phyloP scores from a whole-genome alignment of 2,888 invertebrate species.

The Nomada hirtipes region DNA sequence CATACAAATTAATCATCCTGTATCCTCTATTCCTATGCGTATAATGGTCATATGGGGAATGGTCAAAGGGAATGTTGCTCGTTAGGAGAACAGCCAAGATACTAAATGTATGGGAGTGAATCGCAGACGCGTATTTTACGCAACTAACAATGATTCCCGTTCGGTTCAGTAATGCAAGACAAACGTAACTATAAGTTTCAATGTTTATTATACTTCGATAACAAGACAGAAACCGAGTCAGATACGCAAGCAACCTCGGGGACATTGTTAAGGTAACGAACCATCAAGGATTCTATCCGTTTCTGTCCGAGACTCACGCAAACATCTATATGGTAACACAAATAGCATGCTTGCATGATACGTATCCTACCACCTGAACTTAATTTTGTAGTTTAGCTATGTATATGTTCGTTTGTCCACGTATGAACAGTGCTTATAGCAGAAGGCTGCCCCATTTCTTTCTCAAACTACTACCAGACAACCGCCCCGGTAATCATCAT shows the following conservation, averaged over 20 bases:
- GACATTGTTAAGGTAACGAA: conserved; percentile 63
- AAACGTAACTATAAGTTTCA: conserved; percentile 54
- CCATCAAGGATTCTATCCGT: conserved; percentile 58
- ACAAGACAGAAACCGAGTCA: conserved; percentile 54
- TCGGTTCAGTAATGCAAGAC: conserved; percentile 52
- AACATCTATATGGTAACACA: conserved; percentile 35
- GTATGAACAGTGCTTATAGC: not conserved
- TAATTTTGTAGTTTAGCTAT: conserved; percentile 28
- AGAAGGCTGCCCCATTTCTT: not conserved
- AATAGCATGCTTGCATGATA: conserved; percentile 6
- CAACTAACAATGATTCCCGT: conserved; percentile 35
- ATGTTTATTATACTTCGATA: conserved; percentile 70
- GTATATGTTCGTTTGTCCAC: conserved; percentile 14
- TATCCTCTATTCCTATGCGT: not conserved
- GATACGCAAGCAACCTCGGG: conserved; percentile 5
- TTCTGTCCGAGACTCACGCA: conserved; percentile 25
- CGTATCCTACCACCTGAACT: not conserved
- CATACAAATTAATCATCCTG: not conserved
- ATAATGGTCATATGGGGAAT: conserved; percentile 1
- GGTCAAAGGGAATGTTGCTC: conserved; percentile 18
- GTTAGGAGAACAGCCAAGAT: not conserved
- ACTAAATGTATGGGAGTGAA: not conserved
- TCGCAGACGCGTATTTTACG: conserved; percentile 44
- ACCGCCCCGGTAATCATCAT: not conserved
- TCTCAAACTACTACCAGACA: not conserved